These are phyloP conservation scores for Odontamblyopus lacepedii DNA, from an alignment of 2,797 vertebrate species.

Conservation along the genomic window DNA sequence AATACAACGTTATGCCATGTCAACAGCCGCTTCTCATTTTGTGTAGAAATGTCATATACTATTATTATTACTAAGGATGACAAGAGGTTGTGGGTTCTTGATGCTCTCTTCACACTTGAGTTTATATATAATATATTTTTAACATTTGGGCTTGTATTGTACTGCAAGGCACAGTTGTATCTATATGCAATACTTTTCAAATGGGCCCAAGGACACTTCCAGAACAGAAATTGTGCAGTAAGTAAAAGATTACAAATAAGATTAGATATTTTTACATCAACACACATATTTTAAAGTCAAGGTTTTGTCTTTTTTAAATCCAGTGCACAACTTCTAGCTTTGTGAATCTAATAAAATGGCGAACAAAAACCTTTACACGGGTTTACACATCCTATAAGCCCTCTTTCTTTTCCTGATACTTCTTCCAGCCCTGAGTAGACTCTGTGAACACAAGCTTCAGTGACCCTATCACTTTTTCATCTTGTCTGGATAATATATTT, in stretches of 20 bases:
- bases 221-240: background rate
- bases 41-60: too few relatives aligned
- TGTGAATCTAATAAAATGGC: background rate
- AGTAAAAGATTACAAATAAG: background rate
- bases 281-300: background rate
- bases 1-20: too few relatives aligned
- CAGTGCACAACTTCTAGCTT: background rate
- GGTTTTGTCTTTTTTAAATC: background rate
- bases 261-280: background rate
- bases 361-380: background rate
- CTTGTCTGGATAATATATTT: slow-evolving; percentile 47
- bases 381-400: background rate
- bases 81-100: background rate
- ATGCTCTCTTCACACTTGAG: background rate
- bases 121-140: background rate
- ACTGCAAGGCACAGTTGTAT: background rate
- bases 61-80: too few relatives aligned
- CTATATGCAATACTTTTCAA: background rate
- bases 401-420: background rate
- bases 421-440: background rate
- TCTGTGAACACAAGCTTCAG: background rate
- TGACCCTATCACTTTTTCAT: slow-evolving; percentile 21
- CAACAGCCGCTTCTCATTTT: too few relatives aligned
- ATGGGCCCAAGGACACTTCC: background rate
- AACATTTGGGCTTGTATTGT: background rate